These are phyloP conservation scores for Aepyceros melampus DNA, from an alignment of 2,113 vertebrate species.

Conservation along the genomic window DNA sequence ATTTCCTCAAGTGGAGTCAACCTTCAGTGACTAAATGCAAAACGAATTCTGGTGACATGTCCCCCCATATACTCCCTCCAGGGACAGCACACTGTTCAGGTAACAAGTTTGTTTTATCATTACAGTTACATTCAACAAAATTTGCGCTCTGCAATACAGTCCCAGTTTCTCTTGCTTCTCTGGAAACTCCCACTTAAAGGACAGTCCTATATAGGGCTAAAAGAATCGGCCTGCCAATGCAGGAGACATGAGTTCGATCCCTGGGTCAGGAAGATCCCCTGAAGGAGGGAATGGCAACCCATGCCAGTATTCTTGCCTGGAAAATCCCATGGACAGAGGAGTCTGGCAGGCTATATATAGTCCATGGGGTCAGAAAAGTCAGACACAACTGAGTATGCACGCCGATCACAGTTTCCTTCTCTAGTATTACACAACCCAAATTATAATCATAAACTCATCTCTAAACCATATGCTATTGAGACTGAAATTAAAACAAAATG, in stretches of 20 bases:
- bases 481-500: conserved; percentile 68
- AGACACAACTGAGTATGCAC: not conserved
- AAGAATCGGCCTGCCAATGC: not conserved
- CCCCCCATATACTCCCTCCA: not conserved
- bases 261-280: not conserved
- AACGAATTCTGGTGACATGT: not conserved
- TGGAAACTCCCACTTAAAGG: conserved; percentile 49
- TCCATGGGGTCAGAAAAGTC: not conserved
- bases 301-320: not conserved
- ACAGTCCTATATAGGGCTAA: not conserved
- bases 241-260: not conserved
- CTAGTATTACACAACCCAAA: conserved; percentile 60
- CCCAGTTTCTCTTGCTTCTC: conserved; percentile 30
- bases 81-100: not conserved
- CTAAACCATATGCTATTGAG: conserved; percentile 62
- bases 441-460: conserved; percentile 59
- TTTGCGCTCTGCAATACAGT: not conserved
- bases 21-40: conserved; percentile 32
- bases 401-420: conserved; percentile 47
- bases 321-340: not conserved
- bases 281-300: not conserved
- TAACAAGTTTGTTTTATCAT: not conserved
- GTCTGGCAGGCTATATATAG: not conserved
- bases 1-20: not conserved
- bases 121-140: not conserved